Evolutionary conservation across 2,797 vertebrate genomes (phyloP).

Genomic region (Dipus sagitta): DNA sequence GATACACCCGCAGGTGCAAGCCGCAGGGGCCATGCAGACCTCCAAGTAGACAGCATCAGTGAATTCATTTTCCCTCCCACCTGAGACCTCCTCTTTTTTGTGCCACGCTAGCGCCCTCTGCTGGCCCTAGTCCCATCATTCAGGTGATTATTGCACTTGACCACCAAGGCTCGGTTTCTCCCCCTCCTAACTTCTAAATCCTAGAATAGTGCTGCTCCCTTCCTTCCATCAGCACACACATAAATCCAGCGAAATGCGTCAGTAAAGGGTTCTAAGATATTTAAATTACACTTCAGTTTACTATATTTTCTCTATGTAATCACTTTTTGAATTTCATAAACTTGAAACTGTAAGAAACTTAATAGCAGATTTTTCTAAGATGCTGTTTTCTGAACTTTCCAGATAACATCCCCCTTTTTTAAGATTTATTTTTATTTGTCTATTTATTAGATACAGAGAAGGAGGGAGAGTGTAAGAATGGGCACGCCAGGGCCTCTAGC

Average conservation of each 20-base stretch:
- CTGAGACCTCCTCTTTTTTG: neutral
- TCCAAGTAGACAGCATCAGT: neutral
- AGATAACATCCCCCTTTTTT: neutral
- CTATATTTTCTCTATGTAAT: neutral
- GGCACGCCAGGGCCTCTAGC: no score
- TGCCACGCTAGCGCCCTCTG: slow-evolving; percentile 85
- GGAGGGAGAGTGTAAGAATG: no score
- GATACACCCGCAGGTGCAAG: neutral
- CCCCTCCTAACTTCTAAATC: neutral
- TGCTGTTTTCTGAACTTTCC: slow-evolving; percentile 15
- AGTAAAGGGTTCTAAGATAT: neutral
- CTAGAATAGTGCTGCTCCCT: neutral
- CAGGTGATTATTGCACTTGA: neutral
- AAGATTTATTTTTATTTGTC: neutral
- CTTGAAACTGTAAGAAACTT: slow-evolving; percentile 2
- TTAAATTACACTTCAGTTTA: neutral
- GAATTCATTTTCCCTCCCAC: neutral
- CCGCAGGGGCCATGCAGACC: fast-evolving
- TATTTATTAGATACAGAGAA: no score
- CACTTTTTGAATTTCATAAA: neutral
- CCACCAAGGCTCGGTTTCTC: neutral
- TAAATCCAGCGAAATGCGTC: neutral
- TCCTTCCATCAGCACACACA: neutral
- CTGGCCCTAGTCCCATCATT: slow-evolving; percentile 41
- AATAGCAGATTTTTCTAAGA: neutral